A percentile compares a stretch with the other conserved stretches of the same genome.
Evolutionary conservation across 1,140 invertebrate species (phyloP).

Genomic region (Drosophila ironensis): DNA sequence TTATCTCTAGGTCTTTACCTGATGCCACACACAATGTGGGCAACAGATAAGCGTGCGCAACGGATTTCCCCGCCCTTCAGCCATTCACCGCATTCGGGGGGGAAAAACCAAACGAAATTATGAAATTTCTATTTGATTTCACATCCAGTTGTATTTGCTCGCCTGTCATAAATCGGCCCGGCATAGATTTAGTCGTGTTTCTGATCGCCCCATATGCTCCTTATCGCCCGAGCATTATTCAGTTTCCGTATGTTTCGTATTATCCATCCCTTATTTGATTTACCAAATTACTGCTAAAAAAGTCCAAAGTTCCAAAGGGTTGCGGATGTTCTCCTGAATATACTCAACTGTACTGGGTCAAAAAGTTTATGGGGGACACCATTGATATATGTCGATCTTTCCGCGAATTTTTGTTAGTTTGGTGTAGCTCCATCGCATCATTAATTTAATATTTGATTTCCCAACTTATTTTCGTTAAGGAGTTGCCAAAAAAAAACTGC

Average conservation of each 20-base stretch:
- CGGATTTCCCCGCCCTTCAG: neutral
- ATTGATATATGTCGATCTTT: too few species aligned
- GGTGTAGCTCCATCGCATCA: too few species aligned
- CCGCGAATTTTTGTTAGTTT: too few species aligned
- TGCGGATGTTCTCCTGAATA: too few species aligned
- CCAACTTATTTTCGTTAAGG: constrained; percentile 70
- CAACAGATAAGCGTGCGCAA: constrained; percentile 11
- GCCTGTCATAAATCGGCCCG: too few species aligned
- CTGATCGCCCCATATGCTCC: constrained; percentile 55
- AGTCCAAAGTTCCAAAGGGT: too few species aligned
- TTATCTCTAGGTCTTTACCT: constrained; percentile 47
- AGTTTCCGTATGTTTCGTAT: constrained; percentile 9
- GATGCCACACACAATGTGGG: constrained; percentile 21
- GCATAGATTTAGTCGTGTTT: constrained; percentile 54
- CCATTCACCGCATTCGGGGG: constrained; percentile 5
- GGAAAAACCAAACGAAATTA: constrained; percentile 43
- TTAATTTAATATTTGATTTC: constrained; percentile 70
- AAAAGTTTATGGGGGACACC: too few species aligned
- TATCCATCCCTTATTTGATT: constrained; percentile 69
- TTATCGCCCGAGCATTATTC: constrained; percentile 25
- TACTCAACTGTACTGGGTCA: neutral
- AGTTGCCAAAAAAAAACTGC: too few species aligned
- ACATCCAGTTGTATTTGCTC: constrained; percentile 58
- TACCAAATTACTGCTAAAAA: constrained; percentile 73
- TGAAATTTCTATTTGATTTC: constrained; percentile 75